Conservation (phyloP, 2,113 vertebrate species). For the Chunga burmeisteri region DNA sequence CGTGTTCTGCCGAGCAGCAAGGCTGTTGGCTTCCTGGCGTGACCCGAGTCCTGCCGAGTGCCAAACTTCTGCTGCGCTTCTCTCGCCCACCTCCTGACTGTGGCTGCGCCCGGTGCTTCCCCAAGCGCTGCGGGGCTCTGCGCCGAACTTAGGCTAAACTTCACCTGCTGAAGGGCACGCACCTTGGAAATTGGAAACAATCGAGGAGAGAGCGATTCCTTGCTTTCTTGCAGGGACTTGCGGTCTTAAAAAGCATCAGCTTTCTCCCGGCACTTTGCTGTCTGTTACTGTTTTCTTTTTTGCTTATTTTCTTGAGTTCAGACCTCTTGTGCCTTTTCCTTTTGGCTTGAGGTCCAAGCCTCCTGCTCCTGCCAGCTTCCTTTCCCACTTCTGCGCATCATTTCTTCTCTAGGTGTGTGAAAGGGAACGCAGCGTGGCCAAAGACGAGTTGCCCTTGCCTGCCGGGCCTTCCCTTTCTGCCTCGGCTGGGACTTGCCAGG, state of each 20-base stretch:
- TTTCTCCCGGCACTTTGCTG: not conserved
- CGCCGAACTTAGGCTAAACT: not conserved
- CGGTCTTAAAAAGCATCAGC: not conserved
- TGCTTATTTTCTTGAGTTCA: not conserved
- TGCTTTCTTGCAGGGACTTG: not conserved
- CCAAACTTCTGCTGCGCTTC: not conserved
- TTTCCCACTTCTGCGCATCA: rapidly evolving
- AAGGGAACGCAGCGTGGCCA: not conserved
- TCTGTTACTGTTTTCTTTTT: not conserved
- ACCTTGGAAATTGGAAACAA: not conserved
- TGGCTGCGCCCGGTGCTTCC: not conserved
- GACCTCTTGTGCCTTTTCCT: constrained; percentile 8
- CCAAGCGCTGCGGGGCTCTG: not conserved
- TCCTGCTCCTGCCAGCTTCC: not conserved
- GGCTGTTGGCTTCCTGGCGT: not conserved
- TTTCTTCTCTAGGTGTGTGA: not conserved
- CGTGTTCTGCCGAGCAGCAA: not conserved
- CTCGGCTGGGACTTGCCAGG: not conserved
- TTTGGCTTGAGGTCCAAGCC: not conserved
- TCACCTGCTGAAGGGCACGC: not conserved
- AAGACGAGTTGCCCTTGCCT: not conserved
- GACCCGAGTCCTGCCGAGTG: not conserved
- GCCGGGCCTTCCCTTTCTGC: rapidly evolving
- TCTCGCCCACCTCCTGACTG: not conserved
- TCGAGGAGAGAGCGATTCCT: not conserved